Evolutionary conservation across 1,140 invertebrate species (phyloP), one percentile per base, ranked within the genome.

Genomic region (Campodea augens): DNA sequence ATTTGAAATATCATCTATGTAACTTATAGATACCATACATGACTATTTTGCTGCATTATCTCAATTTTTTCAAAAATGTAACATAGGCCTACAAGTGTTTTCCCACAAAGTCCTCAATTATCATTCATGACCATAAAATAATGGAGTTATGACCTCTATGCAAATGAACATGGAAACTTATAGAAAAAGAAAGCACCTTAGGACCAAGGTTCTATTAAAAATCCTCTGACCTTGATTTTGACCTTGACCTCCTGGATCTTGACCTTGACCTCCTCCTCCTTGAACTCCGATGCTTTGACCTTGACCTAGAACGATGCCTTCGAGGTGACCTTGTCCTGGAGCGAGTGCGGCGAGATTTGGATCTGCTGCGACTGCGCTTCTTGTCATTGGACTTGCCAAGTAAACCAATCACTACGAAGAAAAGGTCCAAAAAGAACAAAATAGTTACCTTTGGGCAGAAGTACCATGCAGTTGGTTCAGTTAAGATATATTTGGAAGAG

Each of bases 311-410:
- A 20, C 66, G 61, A 22, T 63, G 55, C 29, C 60, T 50, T 5
- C 60, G 59, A 36, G 62, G 51, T 5, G 62, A 67, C 4, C 58
- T 52, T 3, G 60, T 60, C 10, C 60, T 45, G 18, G 57, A 52
- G 37, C 60, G 53, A 13, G 56, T 55, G 32, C 69, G 66, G 19
- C 44, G 24, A 2, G 42, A 43, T 3, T 25, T 18, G 22, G 52
- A 57, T 46, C 59, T 49, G 20, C 55, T 55, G 15, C 59, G 51
- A 52, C 58, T 59, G 45, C 60, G 63, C 15, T 67, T 61, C 55
- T 77, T 74, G 49, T 79, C 66, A 56, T 86, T 86, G 47, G 87
- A 81, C 60, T 86, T 85, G 1, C 80, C 81, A 7, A 85, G 56
- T 65, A 85, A 74, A 2, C 81, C 80, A 53, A 86, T 84, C 43